Base-by-base conservation (phyloP, 2,888 invertebrate genomes). In the Papilio elwesi region DNA sequence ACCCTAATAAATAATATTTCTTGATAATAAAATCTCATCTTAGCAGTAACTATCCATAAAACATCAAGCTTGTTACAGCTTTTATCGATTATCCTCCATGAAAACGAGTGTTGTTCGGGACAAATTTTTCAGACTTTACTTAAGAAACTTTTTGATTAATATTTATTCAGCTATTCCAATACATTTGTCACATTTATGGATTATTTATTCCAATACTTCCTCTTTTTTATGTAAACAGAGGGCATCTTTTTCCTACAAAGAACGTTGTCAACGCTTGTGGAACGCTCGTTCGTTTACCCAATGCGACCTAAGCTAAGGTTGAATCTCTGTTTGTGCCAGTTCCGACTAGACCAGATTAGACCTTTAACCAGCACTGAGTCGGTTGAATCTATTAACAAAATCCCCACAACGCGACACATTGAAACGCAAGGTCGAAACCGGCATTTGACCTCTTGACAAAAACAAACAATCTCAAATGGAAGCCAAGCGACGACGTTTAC, bases 401-500 rank as follows among this genome's bases (percentile, higher is more conserved):
- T 11, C 13, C 15, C n/a, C 12, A 10, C 59, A 62, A 43, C 10
- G 43, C 43, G 43, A 43, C 59, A 55, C 55, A 16, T 65, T 65
- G 79, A 16, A 12, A 13, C 52, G 49, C 59, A 64, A 62, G 71
- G 66, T 52, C 51, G 49, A 13, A 49, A 16, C 13, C 36, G 43
- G 26, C n/a, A 66, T 66, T 71, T 71, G 66, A 65, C 70, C 70
- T 62, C 48, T 62, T 65, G 16, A 59, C 59, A 70, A 65, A 70
- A 48, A 70, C 69, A 70, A 70, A 70, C 69, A 70, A 70, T 63
- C 62, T 53, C 11, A 43, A 43, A 43, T 38, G 11, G 12, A 43
- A 62, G 59, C 43, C 59, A 43, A 43, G 59, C 8, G 59, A 59
- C 16, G 57, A 16, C 15, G 59, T 43, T 43, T 62, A 43, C 59